These are phyloP conservation scores for Coturnix japonica DNA, from an alignment of 2,113 vertebrate species.

Conservation along the genomic window DNA sequence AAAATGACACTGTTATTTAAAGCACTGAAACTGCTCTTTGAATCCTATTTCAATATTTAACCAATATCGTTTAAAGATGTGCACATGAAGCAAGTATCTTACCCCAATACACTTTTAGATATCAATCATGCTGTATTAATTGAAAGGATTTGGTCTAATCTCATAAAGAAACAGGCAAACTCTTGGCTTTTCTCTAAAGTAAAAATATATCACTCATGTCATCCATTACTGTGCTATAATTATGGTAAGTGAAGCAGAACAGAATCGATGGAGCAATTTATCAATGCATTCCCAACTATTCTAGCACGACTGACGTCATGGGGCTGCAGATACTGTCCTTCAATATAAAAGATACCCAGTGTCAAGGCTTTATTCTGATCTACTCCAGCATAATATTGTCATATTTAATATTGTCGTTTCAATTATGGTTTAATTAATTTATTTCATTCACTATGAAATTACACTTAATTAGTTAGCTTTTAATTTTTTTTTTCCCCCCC, in stretches of 20 bases:
- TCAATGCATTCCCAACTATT: conserved; percentile 88
- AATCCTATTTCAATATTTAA: conserved; percentile 72
- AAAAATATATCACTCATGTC: conserved; percentile 89
- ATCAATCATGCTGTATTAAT: conserved; percentile 82
- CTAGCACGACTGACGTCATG: conserved; percentile 81
- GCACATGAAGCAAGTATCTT: conserved; percentile 63
- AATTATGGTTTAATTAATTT: conserved; percentile 82
- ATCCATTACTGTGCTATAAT: conserved; percentile 95
- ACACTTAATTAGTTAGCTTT: conserved; percentile 71
- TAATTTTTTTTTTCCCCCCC: conserved; percentile 2
- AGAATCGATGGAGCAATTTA: conserved; percentile 95
- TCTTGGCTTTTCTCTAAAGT: conserved; percentile 84
- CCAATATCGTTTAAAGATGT: conserved; percentile 74
- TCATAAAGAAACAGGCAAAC: conserved; percentile 83
- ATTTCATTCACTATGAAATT: conserved; percentile 75
- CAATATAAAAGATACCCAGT: conserved; percentile 77
- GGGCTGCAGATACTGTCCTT: conserved; percentile 83
- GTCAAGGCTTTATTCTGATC: conserved; percentile 78
- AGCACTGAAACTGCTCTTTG: conserved; percentile 55
- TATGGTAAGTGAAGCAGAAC: conserved; percentile 96
- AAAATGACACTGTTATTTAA: conserved; percentile 67
- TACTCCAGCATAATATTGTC: conserved; percentile 80
- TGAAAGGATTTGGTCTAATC: conserved; percentile 84
- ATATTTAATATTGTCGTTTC: conserved; percentile 77
- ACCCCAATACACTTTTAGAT: conserved; percentile 72